Conservation (phyloP, 2,113 vertebrate species). For the Galbula dea region DNA sequence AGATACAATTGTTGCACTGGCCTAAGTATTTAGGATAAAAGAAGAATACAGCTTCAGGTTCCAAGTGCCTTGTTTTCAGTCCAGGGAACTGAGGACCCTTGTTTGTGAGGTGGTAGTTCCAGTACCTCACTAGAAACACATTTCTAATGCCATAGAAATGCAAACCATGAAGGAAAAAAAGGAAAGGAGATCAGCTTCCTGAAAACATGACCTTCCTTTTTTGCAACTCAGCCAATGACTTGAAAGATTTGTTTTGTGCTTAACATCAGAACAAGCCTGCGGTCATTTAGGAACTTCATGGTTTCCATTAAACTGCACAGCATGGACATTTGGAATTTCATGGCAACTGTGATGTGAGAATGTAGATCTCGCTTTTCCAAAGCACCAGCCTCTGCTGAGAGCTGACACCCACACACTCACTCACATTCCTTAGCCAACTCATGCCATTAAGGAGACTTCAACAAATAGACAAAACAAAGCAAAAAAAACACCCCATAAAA, state of each 20-base stretch:
- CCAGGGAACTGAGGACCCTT: constrained; percentile 41
- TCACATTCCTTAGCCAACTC: constrained; percentile 9
- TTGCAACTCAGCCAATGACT: constrained; percentile 12
- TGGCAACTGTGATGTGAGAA: constrained; percentile 36
- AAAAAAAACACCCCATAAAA: not conserved
- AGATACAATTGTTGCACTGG: not conserved
- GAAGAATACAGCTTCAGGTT: constrained; percentile 16
- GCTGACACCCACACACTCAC: constrained; percentile 31
- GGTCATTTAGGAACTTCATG: constrained; percentile 48
- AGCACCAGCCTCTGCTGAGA: not conserved
- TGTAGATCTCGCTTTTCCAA: constrained; percentile 2
- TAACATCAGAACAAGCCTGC: constrained; percentile 15
- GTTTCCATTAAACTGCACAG: constrained; percentile 49
- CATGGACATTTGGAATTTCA: constrained; percentile 42
- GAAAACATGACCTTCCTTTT: constrained; percentile 51
- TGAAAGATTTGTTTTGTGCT: constrained; percentile 46
- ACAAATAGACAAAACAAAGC: constrained; percentile 30
- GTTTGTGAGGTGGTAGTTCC: constrained; percentile 42
- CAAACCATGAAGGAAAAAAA: constrained; percentile 30
- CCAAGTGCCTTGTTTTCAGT: constrained; percentile 38
- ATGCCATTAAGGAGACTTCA: not conserved
- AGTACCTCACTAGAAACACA: constrained; percentile 48
- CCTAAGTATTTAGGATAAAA: not conserved
- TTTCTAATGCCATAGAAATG: constrained; percentile 58
- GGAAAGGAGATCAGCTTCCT: constrained; percentile 14